Percentiles rank a stretch among this genome's conserved stretches.
These are phyloP conservation scores for Prolemur simus DNA, from an alignment of 2,113 vertebrate species.

Conservation along the genomic window DNA sequence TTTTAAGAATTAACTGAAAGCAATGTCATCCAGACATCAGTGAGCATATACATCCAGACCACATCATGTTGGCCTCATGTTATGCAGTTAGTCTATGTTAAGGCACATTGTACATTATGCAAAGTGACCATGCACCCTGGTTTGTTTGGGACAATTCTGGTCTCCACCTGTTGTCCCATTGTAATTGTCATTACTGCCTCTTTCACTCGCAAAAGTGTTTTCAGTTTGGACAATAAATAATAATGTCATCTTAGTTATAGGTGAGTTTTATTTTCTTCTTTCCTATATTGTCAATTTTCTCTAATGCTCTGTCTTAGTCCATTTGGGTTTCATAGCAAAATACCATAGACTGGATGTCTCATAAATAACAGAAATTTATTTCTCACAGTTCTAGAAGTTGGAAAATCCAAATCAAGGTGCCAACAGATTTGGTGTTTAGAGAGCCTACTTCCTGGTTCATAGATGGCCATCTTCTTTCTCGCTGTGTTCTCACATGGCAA, in stretches of 20 bases:
- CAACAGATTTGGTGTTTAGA: background rate
- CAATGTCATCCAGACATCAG: background rate
- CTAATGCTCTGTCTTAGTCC: background rate
- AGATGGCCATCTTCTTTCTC: background rate
- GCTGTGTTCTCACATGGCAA: background rate
- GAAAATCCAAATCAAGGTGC: background rate
- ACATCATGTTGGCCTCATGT: background rate
- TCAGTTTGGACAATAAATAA: background rate
- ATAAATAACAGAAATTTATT: background rate
- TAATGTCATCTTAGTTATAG: background rate
- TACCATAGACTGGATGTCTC: background rate
- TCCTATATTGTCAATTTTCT: background rate
- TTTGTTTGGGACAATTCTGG: background rate
- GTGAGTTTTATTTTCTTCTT: background rate
- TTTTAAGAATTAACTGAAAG: conserved; percentile 30
- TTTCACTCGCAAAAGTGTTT: background rate
- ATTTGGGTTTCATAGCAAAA: background rate
- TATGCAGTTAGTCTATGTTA: background rate
- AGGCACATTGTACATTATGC: background rate
- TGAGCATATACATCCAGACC: background rate
- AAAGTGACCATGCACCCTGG: background rate
- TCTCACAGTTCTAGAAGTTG: background rate
- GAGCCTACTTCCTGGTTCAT: background rate
- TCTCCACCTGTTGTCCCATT: background rate
- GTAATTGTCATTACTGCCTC: background rate